Evolutionary conservation across 2,888 invertebrate genomes (phyloP), one percentile per base, ranked within the genome.

Genomic region (Caenorhabditis macrosperma): DNA sequence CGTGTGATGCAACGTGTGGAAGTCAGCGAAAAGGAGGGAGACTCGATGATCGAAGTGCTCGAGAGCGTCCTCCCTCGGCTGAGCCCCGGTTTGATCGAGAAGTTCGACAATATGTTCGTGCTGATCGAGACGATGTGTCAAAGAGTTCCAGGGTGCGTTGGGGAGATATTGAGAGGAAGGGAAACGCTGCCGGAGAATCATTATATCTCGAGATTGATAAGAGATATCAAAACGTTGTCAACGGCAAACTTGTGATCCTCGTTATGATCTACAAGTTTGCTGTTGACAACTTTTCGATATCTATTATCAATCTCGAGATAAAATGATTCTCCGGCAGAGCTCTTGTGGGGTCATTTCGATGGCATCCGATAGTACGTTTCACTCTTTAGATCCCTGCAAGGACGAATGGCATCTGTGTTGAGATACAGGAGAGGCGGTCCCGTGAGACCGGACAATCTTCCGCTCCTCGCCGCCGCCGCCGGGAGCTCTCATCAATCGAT

Each of bases 311-410:
- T n/a, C n/a, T n/a, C n/a, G n/a, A n/a, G n/a, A n/a, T n/a, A n/a
- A n/a, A n/a, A n/a, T n/a, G n/a, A n/a, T n/a, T n/a, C n/a, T n/a
- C n/a, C n/a, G n/a, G n/a, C n/a, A n/a, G n/a, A n/a, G n/a, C n/a
- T n/a, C n/a, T n/a, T n/a, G n/a, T n/a, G n/a, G n/a, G n/a, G n/a
- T n/a, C n/a, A n/a, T n/a, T n/a, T n/a, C n/a, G n/a, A n/a, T n/a
- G n/a, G n/a, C n/a, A n/a, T n/a, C n/a, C n/a, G n/a, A n/a, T n/a
- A n/a, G n/a, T n/a, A n/a, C n/a, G n/a, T 12, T n/a, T 61, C 5
- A 61, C 9, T 20, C 24, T 67, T 15, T 38, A 67, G 66, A 28
- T 54, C 55, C 2, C 24, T 26, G 22, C 67, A 57, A 48, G 17
- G 1, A 12, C 66, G 54, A 0, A 12, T 66, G 0, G 22, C 30